These are phyloP conservation scores for Babyrousa celebensis DNA, from an alignment of 2,797 vertebrate species.

Conservation along the genomic window DNA sequence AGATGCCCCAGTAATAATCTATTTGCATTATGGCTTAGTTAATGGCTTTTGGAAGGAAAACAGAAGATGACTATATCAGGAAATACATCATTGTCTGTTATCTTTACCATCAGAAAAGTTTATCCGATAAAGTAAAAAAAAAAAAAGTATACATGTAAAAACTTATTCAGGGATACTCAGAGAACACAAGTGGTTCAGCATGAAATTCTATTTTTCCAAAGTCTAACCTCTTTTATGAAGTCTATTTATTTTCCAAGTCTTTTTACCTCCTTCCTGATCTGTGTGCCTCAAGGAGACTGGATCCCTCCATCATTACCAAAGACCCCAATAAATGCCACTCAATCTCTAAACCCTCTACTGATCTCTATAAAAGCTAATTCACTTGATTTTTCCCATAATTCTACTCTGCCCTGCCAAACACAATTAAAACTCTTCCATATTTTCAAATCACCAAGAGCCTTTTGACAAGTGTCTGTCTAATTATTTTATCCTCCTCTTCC, in stretches of 20 bases:
- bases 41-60: conserved; percentile 16
- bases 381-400: not conserved
- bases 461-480: not conserved
- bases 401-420: not conserved
- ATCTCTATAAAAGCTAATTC: not conserved
- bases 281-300: not conserved
- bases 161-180: not conserved
- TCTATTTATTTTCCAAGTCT: too few relatives aligned
- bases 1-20: not conserved
- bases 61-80: not conserved
- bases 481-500: not conserved
- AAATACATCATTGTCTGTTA: not conserved
- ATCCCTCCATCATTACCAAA: not conserved
- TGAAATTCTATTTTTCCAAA: not conserved
- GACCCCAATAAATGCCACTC: not conserved
- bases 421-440: not conserved
- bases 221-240: not conserved
- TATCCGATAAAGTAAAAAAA: not conserved
- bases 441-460: not conserved
- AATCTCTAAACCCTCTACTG: not conserved
- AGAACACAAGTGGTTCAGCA: not conserved
- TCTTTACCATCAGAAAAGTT: not conserved
- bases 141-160: not conserved
- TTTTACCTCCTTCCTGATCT: not conserved
- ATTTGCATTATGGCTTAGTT: not conserved